Evolutionary conservation across 2,888 invertebrate genomes (phyloP), one percentile per base, ranked within the genome.

Genomic region (Taphrorychus bicolor): DNA sequence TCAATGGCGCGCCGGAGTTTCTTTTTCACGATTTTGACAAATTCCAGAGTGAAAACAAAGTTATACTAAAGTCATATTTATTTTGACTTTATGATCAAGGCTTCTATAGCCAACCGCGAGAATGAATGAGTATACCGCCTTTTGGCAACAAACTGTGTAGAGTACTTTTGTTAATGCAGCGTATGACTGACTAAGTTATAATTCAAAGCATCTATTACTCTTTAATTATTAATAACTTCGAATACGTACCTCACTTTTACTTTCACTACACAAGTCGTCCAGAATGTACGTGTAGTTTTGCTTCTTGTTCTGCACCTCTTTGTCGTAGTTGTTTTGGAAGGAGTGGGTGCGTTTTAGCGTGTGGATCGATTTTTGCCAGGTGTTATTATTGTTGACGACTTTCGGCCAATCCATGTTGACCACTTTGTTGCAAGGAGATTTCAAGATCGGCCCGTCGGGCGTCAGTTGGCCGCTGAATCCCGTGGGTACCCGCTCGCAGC

Each of bases 281-380:
- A 90, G 74, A 40, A 86, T 79, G 0, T 85, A 84, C 1, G 85
- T 82, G 72, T 86, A 86, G 68, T 84, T 84, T 72, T 86, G 85
- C 76, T 86, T 88, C 73, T 88, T 88, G 70, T 85, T 85, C 17
- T 85, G 85, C 23, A 90, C 80, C 68, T 89, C 89, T 66, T 88
- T 86, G 69, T 90, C 90, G 74, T 88, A 89, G 76, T 90, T 89
- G 72, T 90, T 87, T 0, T 87, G 87, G 75, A 87, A 87, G 3
- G 90, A 90, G 77, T 90, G 89, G 59, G 87, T 89, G 14, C 86
- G 83, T 72, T 86, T 87, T 7, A 89, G 80, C 11, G 84, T 83
- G 23, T 86, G 84, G 1, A 87, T 79, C 0, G 85, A 84, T 14
- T 84, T 85, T 22, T 82, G 82, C 85, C 87, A 86, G 0, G 85